These are phyloP conservation scores for Orthosia gracilis DNA, from an alignment of 2,888 invertebrate species.

Conservation along the genomic window DNA sequence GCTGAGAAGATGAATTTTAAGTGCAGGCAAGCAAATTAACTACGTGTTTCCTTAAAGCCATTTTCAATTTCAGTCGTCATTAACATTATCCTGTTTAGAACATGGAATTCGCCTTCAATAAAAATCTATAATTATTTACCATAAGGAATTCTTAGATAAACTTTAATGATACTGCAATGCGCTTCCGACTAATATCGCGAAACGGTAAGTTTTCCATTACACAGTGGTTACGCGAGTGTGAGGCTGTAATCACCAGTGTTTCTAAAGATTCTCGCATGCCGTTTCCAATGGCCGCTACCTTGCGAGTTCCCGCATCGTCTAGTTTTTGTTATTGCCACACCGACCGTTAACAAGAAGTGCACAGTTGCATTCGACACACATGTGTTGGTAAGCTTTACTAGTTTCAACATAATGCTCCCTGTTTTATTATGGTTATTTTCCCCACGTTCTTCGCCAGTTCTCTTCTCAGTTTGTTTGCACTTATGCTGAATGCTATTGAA, in stretches of 20 bases:
- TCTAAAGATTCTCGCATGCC: conserved; percentile 69
- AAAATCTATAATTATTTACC: neutral
- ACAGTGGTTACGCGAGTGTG: conserved; percentile 57
- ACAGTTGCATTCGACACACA: conserved; percentile 68
- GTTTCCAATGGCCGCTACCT: conserved; percentile 67
- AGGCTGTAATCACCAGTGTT: conserved; percentile 63
- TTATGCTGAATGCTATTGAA: neutral
- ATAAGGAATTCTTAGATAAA: conserved; percentile 29
- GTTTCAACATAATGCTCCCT: conserved; percentile 11
- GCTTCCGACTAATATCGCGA: conserved; percentile 46
- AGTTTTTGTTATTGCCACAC: conserved; percentile 74
- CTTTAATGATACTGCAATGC: conserved; percentile 50
- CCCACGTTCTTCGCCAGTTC: conserved; percentile 6
- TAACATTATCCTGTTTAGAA: neutral
- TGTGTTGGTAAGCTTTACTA: conserved; percentile 49
- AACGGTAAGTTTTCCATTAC: conserved; percentile 57
- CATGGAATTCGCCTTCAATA: neutral
- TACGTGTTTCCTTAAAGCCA: neutral
- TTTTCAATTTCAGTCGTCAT: neutral
- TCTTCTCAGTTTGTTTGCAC: conserved; percentile 13
- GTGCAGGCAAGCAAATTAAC: neutral
- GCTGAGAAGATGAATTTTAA: neutral
- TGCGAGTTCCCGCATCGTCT: conserved; percentile 68
- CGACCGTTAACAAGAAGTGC: conserved; percentile 70
- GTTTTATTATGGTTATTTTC: conserved; percentile 10